Evolutionary conservation across 1,140 invertebrate species (phyloP).

Genomic region (Calosoma granatense): DNA sequence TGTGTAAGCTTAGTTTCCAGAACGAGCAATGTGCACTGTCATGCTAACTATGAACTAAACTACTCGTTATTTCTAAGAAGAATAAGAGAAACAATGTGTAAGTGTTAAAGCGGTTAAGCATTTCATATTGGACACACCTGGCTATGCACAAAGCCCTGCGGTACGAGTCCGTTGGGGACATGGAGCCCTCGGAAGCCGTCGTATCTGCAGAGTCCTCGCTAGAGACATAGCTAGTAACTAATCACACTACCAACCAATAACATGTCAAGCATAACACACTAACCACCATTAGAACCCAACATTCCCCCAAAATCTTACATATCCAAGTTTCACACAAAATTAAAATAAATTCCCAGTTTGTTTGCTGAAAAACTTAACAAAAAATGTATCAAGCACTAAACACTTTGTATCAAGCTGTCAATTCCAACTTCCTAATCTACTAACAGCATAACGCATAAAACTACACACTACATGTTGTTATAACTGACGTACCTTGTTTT

Average conservation of each 20-base stretch:
- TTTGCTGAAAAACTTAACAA: no score
- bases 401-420: not conserved
- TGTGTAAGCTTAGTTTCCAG: no score
- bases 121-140: conserved; percentile 6
- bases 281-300: no score
- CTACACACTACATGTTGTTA: not conserved
- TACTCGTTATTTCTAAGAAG: no score
- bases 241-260: not conserved
- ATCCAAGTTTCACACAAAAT: no score
- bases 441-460: not conserved
- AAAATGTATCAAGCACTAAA: not conserved
- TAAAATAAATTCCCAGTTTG: no score
- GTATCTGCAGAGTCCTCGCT: conserved; percentile 7
- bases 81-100: not conserved
- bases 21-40: no score
- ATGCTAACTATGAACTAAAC: no score
- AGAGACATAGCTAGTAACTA: not conserved
- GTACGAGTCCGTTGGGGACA: not conserved
- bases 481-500: conserved; percentile 40
- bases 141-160: not conserved
- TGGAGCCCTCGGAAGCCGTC: not conserved
- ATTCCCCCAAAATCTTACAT: no score
- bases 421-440: not conserved
- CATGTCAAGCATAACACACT: not conserved
- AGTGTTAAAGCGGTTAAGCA: no score